Evolutionary conservation across 2,797 vertebrate genomes (phyloP).

Genomic region (Microchirus variegatus): DNA sequence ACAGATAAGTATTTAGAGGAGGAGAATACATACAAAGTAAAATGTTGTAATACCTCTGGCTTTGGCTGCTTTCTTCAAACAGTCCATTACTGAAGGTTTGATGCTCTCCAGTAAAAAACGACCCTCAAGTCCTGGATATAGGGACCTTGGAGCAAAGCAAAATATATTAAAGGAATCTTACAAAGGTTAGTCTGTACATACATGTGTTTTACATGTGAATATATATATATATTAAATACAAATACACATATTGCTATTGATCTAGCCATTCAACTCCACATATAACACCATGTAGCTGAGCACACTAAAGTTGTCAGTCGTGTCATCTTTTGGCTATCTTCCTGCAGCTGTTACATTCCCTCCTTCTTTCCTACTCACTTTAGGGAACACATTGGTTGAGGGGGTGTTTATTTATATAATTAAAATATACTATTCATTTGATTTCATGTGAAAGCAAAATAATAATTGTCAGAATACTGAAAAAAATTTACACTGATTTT

Average conservation of each 20-base stretch:
- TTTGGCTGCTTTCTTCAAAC: conserved; percentile 92
- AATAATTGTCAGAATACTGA: no score
- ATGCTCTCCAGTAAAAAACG: conserved; percentile 90
- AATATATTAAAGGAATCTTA: background rate
- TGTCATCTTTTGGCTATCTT: no score
- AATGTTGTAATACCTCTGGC: conserved; percentile 86
- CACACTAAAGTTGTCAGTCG: background rate
- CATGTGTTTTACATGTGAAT: conserved; percentile 2
- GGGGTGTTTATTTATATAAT: no score
- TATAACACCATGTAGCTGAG: background rate
- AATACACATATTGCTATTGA: background rate
- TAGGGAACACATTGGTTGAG: no score
- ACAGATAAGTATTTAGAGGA: background rate
- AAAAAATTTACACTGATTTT: no score
- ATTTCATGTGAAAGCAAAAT: no score
- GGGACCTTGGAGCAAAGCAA: conserved; percentile 77
- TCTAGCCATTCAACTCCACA: background rate
- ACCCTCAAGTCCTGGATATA: conserved; percentile 95
- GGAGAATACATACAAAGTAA: conserved; percentile 1
- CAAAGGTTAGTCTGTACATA: background rate
- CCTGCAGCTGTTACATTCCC: no score
- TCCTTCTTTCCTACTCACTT: no score
- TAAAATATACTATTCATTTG: no score
- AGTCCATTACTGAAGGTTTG: conserved; percentile 86
- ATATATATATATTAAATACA: background rate